These are phyloP conservation scores for Ornithoptera alexandrae DNA, from an alignment of 2,888 invertebrate species.

Conservation along the genomic window DNA sequence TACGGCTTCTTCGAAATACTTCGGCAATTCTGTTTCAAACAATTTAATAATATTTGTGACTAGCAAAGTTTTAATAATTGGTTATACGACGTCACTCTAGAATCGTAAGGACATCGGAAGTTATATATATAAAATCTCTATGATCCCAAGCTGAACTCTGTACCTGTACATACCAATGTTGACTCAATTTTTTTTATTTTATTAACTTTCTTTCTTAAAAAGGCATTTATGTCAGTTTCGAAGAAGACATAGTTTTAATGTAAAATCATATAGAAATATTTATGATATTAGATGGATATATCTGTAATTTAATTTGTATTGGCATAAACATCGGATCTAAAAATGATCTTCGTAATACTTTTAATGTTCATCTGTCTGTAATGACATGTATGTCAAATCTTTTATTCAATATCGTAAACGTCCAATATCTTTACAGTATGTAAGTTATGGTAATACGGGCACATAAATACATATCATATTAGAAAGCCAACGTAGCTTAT, in stretches of 20 bases:
- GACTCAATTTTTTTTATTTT: no score
- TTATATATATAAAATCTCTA: no score
- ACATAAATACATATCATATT: slow-evolving; percentile 51
- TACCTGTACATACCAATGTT: no score
- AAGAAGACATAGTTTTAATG: not conserved
- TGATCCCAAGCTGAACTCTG: no score
- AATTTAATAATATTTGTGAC: not conserved
- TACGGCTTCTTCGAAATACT: not conserved
- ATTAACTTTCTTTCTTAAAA: no score
- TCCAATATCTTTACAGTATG: slow-evolving; percentile 43
- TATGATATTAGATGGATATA: not conserved
- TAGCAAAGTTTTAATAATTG: not conserved
- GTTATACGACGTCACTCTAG: not conserved
- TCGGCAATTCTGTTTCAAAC: not conserved
- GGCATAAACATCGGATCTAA: not conserved
- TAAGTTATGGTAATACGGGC: slow-evolving; percentile 49
- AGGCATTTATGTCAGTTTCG: no score
- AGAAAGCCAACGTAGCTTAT: slow-evolving; percentile 49
- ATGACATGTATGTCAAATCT: slow-evolving; percentile 19
- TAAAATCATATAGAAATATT: not conserved
- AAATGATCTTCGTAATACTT: slow-evolving; percentile 13
- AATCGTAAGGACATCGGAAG: no score
- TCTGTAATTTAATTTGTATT: not conserved
- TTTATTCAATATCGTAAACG: slow-evolving; percentile 39
- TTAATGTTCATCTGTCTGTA: slow-evolving; percentile 17